phyloP scores from a whole-genome alignment of 2,888 invertebrate genomes.

The Meandrusa payeni region DNA sequence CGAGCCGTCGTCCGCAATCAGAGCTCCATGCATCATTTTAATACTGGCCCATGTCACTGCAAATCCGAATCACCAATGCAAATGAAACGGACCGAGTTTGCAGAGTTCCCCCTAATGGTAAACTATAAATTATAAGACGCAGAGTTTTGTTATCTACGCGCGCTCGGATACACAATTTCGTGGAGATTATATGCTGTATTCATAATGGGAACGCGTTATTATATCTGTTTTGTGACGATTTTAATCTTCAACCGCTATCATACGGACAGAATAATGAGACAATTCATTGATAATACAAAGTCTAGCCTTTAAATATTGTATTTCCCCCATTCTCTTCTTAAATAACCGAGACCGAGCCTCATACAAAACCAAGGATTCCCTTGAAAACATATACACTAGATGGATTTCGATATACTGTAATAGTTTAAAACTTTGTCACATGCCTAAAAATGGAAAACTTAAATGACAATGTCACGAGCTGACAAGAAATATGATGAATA shows the following conservation, averaged over 20 bases:
- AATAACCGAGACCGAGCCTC: too few species aligned
- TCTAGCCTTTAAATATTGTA: too few species aligned
- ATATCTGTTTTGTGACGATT: conserved; percentile 33
- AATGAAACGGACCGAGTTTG: conserved; percentile 65
- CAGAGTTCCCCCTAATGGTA: conserved; percentile 65
- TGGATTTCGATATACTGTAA: too few species aligned
- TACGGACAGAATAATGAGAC: conserved; percentile 8
- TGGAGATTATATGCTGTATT: conserved; percentile 69
- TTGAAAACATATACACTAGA: too few species aligned
- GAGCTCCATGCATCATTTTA: conserved; percentile 73
- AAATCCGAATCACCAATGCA: conserved; percentile 75
- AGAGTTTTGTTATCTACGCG: conserved; percentile 66
- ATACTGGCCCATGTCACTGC: conserved; percentile 74
- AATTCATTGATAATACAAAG: conserved; percentile 6
- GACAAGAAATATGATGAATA: too few species aligned
- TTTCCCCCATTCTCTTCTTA: too few species aligned
- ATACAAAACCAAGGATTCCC: too few species aligned
- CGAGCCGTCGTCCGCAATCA: conserved; percentile 53
- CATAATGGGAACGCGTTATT: conserved; percentile 63
- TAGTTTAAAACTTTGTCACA: too few species aligned
- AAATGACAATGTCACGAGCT: too few species aligned
- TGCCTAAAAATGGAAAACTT: too few species aligned
- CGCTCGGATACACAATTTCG: conserved; percentile 69
- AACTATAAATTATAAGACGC: conserved; percentile 70
- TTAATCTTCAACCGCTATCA: conserved; percentile 28